Evolutionary conservation across 2,113 vertebrate genomes (phyloP).

Genomic region (Salminus brasiliensis): DNA sequence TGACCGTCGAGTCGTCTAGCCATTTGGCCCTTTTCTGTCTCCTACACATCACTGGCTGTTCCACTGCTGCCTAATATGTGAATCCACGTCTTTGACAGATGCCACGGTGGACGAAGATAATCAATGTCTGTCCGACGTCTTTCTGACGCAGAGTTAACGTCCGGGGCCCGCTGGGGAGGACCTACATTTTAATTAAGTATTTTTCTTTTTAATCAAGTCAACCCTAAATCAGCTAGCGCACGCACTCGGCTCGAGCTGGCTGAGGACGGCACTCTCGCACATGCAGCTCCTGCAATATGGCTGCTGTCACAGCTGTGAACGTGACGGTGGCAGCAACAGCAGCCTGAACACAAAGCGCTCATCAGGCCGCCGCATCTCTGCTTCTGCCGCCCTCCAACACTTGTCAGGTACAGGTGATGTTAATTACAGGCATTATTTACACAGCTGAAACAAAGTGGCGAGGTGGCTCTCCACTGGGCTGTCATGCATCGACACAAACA

Average conservation of each 20-base stretch:
- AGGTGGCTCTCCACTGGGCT: slow-evolving; percentile 41
- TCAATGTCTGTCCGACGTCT: no score
- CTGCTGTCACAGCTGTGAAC: slow-evolving; percentile 39
- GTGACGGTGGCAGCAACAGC: no score
- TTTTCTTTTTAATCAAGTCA: background rate
- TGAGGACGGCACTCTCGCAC: background rate
- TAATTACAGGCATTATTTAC: slow-evolving; percentile 62
- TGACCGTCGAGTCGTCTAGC: no score
- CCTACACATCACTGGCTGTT: no score
- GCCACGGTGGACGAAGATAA: no score
- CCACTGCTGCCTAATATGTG: no score
- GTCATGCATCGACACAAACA: slow-evolving; percentile 16
- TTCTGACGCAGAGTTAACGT: no score
- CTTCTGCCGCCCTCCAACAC: slow-evolving; percentile 15
- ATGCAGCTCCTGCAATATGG: slow-evolving; percentile 31
- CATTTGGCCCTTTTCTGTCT: no score
- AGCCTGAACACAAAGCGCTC: slow-evolving; percentile 37
- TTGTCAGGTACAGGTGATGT: slow-evolving; percentile 59
- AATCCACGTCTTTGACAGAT: no score
- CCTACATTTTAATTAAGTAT: background rate
- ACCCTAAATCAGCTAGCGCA: background rate
- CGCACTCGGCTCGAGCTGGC: background rate
- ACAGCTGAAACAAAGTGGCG: slow-evolving; percentile 55
- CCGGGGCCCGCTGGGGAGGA: no score
- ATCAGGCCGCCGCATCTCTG: slow-evolving; percentile 45